Evolutionary conservation across 2,888 invertebrate genomes (phyloP).

Genomic region (Odontomyia ornata): DNA sequence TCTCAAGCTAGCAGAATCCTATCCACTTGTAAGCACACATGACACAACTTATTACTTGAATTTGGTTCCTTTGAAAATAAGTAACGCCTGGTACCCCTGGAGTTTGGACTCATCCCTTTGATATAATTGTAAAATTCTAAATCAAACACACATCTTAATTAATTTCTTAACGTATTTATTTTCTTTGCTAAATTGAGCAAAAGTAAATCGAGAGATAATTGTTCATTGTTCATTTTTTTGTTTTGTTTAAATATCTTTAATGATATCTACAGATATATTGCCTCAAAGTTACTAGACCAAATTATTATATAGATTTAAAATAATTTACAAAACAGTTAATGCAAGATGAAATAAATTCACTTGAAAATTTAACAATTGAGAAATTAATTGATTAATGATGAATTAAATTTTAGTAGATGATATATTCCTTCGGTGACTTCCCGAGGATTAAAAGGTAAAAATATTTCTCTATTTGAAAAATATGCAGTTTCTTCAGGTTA

Average conservation of each 20-base stretch:
- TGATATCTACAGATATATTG: conserved; percentile 52
- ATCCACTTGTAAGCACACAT: too few relatives aligned
- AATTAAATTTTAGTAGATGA: too few relatives aligned
- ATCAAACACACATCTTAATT: conserved; percentile 47
- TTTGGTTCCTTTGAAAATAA: neutral
- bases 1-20: too few relatives aligned
- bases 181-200: conserved; percentile 63
- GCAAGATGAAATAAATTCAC: neutral
- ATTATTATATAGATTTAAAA: neutral
- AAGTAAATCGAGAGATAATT: conserved; percentile 56
- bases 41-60: too few relatives aligned
- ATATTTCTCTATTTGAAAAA: too few relatives aligned
- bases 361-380: neutral
- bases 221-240: conserved; percentile 45
- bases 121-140: too few relatives aligned
- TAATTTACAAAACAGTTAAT: neutral
- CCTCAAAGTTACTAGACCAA: conserved; percentile 47
- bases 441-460: too few relatives aligned
- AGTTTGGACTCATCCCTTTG: too few relatives aligned
- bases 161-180: conserved; percentile 62
- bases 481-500: too few relatives aligned
- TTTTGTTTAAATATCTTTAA: conserved; percentile 48
- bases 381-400: too few relatives aligned
- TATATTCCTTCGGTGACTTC: too few relatives aligned
- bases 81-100: too few relatives aligned